These are phyloP conservation scores for Odocoileus virginianus DNA, from an alignment of 2,113 vertebrate genomes.

Conservation along the genomic window DNA sequence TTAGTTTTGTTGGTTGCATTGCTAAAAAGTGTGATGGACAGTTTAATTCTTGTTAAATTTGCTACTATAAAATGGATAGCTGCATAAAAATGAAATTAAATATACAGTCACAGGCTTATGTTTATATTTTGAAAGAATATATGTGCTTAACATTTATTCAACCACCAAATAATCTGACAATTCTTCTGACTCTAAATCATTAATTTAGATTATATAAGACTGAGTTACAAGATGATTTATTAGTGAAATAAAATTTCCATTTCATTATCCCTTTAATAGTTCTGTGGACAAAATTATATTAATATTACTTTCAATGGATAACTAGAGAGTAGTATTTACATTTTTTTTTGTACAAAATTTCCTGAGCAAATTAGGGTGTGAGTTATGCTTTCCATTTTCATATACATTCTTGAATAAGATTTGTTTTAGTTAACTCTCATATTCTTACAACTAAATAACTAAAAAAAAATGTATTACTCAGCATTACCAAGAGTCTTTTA, in stretches of 20 bases:
- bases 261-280: not conserved
- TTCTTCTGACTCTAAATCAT: not conserved
- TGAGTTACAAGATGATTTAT: not conserved
- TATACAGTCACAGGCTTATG: not conserved
- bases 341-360: not conserved
- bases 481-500: not conserved
- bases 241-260: not conserved
- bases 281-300: not conserved
- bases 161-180: not conserved
- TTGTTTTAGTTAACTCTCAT: not conserved
- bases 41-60: not conserved
- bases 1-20: not conserved
- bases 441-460: not conserved
- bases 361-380: not conserved
- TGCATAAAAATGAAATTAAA: not conserved
- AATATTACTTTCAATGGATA: not conserved
- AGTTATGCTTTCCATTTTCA: not conserved
- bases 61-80: not conserved
- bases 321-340: not conserved
- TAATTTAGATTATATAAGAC: not conserved
- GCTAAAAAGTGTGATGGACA: not conserved
- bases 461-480: not conserved
- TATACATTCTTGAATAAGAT: not conserved
- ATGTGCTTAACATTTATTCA: not conserved
- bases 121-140: slow-evolving; percentile 8